These are phyloP conservation scores for Drosophila bocqueti DNA, from an alignment of 1,140 invertebrate species.

Conservation along the genomic window DNA sequence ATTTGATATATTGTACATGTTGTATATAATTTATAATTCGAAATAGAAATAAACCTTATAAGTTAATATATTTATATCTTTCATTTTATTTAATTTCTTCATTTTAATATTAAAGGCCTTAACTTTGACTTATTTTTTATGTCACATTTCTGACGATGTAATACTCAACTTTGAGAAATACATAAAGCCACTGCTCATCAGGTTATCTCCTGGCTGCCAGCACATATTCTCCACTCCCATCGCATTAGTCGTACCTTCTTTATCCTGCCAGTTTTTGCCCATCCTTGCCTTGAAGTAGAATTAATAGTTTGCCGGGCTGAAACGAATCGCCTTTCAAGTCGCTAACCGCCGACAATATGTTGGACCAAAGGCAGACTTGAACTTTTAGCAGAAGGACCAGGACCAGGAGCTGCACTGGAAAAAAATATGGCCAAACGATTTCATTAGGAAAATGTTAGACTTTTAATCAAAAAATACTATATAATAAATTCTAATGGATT, in stretches of 20 bases:
- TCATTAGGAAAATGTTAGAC: background rate
- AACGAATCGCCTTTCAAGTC: slow-evolving; percentile 85
- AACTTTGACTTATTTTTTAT: background rate
- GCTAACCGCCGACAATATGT: slow-evolving; percentile 81
- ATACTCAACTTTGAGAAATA: background rate
- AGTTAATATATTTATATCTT: too few relatives aligned
- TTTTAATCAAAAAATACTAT: background rate
- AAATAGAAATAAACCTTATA: too few relatives aligned
- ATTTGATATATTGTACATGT: too few relatives aligned
- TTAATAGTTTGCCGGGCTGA: slow-evolving; percentile 82
- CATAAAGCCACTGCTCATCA: background rate
- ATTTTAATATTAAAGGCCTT: background rate
- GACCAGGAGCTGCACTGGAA: background rate
- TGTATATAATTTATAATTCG: too few relatives aligned
- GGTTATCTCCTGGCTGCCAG: slow-evolving; percentile 3
- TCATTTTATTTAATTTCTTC: background rate
- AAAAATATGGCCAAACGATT: background rate
- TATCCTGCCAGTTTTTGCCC: slow-evolving; percentile 8
- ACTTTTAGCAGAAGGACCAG: slow-evolving; percentile 12
- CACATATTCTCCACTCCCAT: slow-evolving; percentile 7
- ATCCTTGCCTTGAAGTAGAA: slow-evolving; percentile 36
- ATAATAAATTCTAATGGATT: too few relatives aligned
- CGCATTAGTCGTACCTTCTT: slow-evolving; percentile 12
- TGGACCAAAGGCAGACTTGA: slow-evolving; percentile 51
- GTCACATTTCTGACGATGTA: background rate